These are phyloP conservation scores for Lasioglossum figueresi DNA, from an alignment of 2,888 invertebrate species.

Conservation along the genomic window DNA sequence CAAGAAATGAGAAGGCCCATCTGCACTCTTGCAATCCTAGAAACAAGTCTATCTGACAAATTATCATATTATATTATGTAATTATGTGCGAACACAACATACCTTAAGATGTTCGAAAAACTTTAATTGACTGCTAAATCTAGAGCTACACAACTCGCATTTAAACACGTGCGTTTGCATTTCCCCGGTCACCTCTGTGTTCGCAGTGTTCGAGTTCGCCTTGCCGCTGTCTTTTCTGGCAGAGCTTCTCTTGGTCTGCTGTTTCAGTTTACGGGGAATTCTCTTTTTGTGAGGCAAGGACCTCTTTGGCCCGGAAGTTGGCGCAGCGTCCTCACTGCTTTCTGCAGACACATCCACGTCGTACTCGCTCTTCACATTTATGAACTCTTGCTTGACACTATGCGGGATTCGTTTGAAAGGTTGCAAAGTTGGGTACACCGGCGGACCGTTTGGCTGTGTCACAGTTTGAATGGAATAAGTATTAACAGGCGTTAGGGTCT, in stretches of 20 bases:
- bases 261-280: slow-evolving; percentile 91
- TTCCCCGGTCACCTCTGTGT: slow-evolving; percentile 73
- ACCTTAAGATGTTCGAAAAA: slow-evolving; percentile 94
- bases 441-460: slow-evolving; percentile 74
- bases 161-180: slow-evolving; percentile 86
- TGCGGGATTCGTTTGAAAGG: slow-evolving; percentile 77
- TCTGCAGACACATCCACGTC: slow-evolving; percentile 84
- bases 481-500: slow-evolving; percentile 78
- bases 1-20: no score
- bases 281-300: slow-evolving; percentile 94
- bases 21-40: no score
- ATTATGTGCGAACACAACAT: not conserved
- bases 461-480: slow-evolving; percentile 80
- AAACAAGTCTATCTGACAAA: no score
- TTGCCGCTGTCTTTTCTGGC: slow-evolving; percentile 74
- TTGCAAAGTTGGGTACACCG: slow-evolving; percentile 77
- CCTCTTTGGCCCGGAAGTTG: slow-evolving; percentile 85
- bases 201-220: slow-evolving; percentile 64
- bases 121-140: slow-evolving; percentile 90
- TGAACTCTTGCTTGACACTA: slow-evolving; percentile 80
- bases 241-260: slow-evolving; percentile 77
- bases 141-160: slow-evolving; percentile 92
- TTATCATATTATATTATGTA: no score
- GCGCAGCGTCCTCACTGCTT: slow-evolving; percentile 83
- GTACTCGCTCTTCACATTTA: slow-evolving; percentile 83